Percentiles rank a stretch among this genome's conserved stretches.
Evolutionary conservation across 92 coral and sea anemone species (phyloP).

Genomic region (Porites rus): DNA sequence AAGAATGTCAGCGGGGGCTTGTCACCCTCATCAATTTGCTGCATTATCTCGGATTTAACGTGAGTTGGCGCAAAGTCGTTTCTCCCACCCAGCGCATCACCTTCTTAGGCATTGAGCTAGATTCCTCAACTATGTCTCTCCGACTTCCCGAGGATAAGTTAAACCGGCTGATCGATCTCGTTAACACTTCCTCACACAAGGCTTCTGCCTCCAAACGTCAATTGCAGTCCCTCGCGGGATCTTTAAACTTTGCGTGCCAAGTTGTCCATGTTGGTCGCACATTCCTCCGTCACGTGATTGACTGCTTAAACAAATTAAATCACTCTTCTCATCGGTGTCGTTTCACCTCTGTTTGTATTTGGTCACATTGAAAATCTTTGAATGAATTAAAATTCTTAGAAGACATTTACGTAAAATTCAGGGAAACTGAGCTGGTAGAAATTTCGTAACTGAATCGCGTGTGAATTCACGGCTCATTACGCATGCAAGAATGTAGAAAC

Average conservation of each 20-base stretch:
- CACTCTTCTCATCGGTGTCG: conserved; percentile 2
- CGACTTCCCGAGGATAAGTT: not conserved
- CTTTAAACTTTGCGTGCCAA: not conserved
- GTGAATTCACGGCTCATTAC: no score
- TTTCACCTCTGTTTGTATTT: not conserved
- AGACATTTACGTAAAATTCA: no score
- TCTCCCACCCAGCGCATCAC: not conserved
- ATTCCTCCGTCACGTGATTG: conserved; percentile 2
- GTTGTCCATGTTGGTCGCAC: no score
- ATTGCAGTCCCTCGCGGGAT: conserved; percentile 8
- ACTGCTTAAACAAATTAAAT: not conserved
- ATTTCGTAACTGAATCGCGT: no score
- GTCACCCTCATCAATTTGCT: conserved; percentile 1
- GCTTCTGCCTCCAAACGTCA: conserved; percentile 25
- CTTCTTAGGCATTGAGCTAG: conserved; percentile 5
- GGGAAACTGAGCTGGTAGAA: no score
- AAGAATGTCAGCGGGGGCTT: no score
- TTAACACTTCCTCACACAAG: conserved; percentile 9
- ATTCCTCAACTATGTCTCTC: conserved; percentile 6
- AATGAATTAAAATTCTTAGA: no score
- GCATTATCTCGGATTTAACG: conserved; percentile 18
- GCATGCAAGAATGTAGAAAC: no score
- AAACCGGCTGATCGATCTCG: not conserved
- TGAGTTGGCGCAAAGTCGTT: conserved; percentile 1
- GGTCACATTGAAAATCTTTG: no score